These are phyloP conservation scores for Dynastes grantii DNA, from an alignment of 2,888 invertebrate species.

Conservation along the genomic window DNA sequence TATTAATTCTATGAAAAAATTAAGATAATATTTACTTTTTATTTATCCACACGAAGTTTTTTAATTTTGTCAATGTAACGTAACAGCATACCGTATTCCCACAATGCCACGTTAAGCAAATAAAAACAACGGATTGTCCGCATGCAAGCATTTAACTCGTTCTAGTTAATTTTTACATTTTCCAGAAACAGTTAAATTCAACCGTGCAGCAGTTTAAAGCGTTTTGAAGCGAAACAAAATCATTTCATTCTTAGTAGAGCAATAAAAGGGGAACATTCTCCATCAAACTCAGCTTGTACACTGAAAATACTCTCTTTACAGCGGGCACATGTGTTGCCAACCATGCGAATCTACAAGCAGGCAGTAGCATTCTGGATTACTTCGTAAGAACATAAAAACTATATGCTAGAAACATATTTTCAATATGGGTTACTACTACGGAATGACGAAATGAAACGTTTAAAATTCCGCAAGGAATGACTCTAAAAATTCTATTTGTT, in stretches of 20 bases:
- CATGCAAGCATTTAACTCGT: not conserved
- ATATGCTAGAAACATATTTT: constrained; percentile 14
- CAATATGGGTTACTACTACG: constrained; percentile 7
- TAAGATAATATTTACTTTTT: no score
- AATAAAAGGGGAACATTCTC: constrained; percentile 39
- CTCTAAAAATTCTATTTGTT: no score
- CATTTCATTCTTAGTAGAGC: constrained; percentile 28
- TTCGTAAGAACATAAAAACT: constrained; percentile 15
- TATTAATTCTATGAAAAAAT: no score
- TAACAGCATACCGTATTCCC: no score
- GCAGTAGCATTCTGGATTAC: not conserved
- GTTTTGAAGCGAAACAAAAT: constrained; percentile 38
- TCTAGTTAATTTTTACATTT: constrained; percentile 8
- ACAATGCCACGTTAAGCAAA: no score
- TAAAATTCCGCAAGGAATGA: not conserved
- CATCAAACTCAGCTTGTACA: constrained; percentile 38
- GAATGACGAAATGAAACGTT: not conserved
- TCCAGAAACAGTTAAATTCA: constrained; percentile 23
- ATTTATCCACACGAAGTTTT: no score
- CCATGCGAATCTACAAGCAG: not conserved
- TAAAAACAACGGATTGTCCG: not conserved
- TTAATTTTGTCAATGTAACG: no score
- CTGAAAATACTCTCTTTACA: constrained; percentile 25
- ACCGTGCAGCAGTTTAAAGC: constrained; percentile 14
- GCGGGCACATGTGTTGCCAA: constrained; percentile 36